Conservation (phyloP, 2,113 vertebrate genomes). For the Geothlypis trichas region DNA sequence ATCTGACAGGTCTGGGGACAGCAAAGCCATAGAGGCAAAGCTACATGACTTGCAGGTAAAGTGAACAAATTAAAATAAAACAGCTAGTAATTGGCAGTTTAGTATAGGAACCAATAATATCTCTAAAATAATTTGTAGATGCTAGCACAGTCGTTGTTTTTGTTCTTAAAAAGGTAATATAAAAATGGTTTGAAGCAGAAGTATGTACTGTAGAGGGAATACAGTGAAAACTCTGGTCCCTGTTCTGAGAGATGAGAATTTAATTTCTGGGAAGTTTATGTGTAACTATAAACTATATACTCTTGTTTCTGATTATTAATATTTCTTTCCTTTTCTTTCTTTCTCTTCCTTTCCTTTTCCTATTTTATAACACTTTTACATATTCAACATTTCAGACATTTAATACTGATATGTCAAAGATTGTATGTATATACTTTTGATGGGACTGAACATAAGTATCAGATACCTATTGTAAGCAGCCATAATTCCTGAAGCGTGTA, state of each 20-base stretch:
- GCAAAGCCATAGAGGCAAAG: slow-evolving; percentile 77
- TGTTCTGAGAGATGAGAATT: neutral
- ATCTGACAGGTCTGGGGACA: slow-evolving; percentile 82
- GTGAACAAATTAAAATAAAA: neutral
- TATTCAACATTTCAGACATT: neutral
- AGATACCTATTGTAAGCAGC: neutral
- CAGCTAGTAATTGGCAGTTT: neutral
- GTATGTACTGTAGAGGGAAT: neutral
- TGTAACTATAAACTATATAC: neutral
- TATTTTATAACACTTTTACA: neutral
- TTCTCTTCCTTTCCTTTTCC: neutral
- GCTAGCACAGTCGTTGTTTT: neutral
- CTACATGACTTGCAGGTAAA: slow-evolving; percentile 87
- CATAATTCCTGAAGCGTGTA: neutral
- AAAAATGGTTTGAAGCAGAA: neutral
- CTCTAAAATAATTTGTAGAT: neutral
- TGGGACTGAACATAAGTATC: neutral
- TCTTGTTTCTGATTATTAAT: neutral
- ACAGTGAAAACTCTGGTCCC: neutral
- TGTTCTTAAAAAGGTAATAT: neutral
- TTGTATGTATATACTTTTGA: neutral
- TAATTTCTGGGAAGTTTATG: neutral
- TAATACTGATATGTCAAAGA: neutral
- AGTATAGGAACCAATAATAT: neutral
- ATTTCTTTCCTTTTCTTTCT: neutral